phyloP scores from a whole-genome alignment of 2,888 invertebrate species.

The Xylota segnis region DNA sequence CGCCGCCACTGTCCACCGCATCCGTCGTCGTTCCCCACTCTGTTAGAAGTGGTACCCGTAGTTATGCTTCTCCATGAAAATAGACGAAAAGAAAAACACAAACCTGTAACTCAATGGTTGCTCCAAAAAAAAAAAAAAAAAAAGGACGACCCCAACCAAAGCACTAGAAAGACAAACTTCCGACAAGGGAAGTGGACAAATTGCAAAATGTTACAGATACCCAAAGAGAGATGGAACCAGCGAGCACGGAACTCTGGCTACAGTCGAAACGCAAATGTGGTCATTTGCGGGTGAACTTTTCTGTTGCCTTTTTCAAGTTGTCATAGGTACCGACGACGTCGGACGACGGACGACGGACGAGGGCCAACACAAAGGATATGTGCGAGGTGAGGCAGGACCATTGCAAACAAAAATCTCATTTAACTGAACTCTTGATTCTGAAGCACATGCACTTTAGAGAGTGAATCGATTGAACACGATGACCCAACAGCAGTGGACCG shows the following conservation, averaged over 20 bases:
- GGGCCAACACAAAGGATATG: background rate
- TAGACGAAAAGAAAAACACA: conserved; percentile 3
- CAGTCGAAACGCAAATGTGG: conserved; percentile 73
- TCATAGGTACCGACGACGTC: conserved; percentile 20
- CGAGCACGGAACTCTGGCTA: conserved; percentile 46
- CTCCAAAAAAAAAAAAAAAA: conserved; percentile 1
- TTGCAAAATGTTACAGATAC: conserved; percentile 73
- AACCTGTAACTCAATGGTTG: conserved; percentile 4
- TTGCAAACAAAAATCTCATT: conserved; percentile 23
- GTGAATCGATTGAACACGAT: conserved; percentile 40
- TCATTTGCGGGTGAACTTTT: conserved; percentile 67
- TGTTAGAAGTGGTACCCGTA: background rate
- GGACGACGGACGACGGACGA: background rate
- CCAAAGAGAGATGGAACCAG: conserved; percentile 35
- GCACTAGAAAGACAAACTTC: conserved; percentile 71
- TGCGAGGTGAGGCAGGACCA: background rate
- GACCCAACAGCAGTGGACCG: background rate
- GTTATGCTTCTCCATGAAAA: conserved; percentile 7
- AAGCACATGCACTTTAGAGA: conserved; percentile 50
- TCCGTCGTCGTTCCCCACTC: background rate
- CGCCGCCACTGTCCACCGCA: conserved; percentile 25
- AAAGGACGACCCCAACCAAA: conserved; percentile 21
- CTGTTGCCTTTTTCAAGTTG: conserved; percentile 53
- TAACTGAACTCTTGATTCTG: conserved; percentile 31
- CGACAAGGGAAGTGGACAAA: conserved; percentile 72